Conservation (phyloP, 1,140 invertebrate genomes). For the Drosophila mojavensis region DNA sequence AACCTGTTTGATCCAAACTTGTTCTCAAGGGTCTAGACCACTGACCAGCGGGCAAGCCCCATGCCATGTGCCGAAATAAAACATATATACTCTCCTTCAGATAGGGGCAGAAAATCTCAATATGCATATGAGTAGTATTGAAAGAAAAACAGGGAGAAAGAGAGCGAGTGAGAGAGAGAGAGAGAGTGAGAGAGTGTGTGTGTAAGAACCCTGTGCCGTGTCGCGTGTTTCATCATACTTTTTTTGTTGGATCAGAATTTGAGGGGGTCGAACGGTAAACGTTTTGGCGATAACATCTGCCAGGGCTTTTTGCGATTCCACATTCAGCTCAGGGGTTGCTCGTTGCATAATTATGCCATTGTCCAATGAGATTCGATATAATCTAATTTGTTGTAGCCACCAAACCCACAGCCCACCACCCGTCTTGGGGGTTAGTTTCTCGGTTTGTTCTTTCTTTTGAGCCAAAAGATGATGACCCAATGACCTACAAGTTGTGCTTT, state of each 20-base stretch:
- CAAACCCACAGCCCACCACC: not conserved
- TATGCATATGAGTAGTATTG: conserved; percentile 9
- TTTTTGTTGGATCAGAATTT: not conserved
- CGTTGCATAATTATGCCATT: conserved; percentile 80
- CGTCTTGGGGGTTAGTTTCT: conserved; percentile 24
- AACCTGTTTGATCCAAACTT: conserved; percentile 67
- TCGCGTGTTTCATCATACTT: conserved; percentile 78
- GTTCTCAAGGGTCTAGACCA: conserved; percentile 67
- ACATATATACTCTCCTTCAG: conserved; percentile 38
- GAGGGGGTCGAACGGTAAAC: conserved; percentile 63
- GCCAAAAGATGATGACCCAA: conserved; percentile 45
- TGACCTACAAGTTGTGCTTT: conserved; percentile 58
- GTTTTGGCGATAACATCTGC: conserved; percentile 80
- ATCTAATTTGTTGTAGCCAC: conserved; percentile 66
- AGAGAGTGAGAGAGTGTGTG: too few species aligned
- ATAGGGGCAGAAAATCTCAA: conserved; percentile 50
- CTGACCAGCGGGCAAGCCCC: conserved; percentile 40
- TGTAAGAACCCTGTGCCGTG: conserved; percentile 26
- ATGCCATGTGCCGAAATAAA: conserved; percentile 37
- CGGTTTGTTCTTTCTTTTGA: conserved; percentile 11
- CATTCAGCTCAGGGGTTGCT: conserved; percentile 55
- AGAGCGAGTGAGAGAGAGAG: not conserved
- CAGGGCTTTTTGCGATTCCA: conserved; percentile 51
- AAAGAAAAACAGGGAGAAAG: not conserved
- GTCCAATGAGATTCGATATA: conserved; percentile 72